Conservation (phyloP, 2,888 invertebrate species). For the Mesorhabditis spiculigera region DNA sequence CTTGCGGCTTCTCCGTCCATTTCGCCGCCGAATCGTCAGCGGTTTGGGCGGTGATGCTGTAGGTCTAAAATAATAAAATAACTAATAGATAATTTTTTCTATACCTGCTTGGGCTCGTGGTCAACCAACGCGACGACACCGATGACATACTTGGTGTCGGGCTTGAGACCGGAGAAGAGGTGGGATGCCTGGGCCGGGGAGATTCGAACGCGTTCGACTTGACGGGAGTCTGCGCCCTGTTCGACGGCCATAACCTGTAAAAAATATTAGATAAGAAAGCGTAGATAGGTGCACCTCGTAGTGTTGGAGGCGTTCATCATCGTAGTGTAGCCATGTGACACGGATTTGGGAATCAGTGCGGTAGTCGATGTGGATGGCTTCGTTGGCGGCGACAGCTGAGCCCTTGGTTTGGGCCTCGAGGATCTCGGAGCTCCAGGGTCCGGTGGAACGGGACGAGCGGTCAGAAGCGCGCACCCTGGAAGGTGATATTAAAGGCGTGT, state of each 20-base stretch:
- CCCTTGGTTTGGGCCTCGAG: conserved; percentile 53
- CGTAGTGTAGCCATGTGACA: conserved; percentile 46
- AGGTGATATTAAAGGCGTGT: background rate
- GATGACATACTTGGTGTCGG: conserved; percentile 51
- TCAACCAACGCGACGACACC: conserved; percentile 58
- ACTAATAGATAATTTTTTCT: background rate
- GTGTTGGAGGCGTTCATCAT: conserved; percentile 51
- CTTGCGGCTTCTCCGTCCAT: conserved; percentile 37
- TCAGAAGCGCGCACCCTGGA: conserved; percentile 51
- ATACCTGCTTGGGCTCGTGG: conserved; percentile 49
- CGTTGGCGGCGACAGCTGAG: conserved; percentile 41
- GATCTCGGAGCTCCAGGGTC: conserved; percentile 55
- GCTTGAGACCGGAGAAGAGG: conserved; percentile 50
- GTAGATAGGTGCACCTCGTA: conserved; percentile 44
- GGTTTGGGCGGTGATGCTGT: conserved; percentile 37
- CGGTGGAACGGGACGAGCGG: conserved; percentile 38
- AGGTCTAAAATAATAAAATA: conserved; percentile 20
- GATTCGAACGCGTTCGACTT: conserved; percentile 49
- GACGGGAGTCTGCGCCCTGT: conserved; percentile 25
- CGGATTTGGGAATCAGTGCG: conserved; percentile 46
- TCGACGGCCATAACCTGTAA: conserved; percentile 41
- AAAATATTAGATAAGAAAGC: background rate
- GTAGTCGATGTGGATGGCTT: conserved; percentile 41
- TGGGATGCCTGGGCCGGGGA: conserved; percentile 39
- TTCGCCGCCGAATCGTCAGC: conserved; percentile 34